Base-by-base conservation (phyloP, 2,888 invertebrate genomes). In the Catocala nupta region DNA sequence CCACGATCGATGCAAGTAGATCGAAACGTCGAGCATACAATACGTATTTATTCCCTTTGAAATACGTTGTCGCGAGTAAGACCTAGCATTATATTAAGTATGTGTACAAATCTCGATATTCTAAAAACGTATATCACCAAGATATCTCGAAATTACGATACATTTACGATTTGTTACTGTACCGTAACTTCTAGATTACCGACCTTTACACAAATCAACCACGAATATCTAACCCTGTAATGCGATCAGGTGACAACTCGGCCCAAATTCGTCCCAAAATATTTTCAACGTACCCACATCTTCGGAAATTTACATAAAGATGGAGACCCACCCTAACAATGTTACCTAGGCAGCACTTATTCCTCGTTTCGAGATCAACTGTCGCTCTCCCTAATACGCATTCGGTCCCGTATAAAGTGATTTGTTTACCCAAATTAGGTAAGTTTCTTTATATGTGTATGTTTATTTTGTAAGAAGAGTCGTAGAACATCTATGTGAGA, bases 261-360 rank as follows among this genome's bases (percentile, higher is more conserved):
- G 50, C 64, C 63, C 53, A 43, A 51, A 50, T 36, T 54, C 48
- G 44, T 45, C 25, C 44, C 49, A 61, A 65, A 78, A 75, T 72
- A 66, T 66, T 65, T 66, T 54, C 68, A 53, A 51, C 56, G 56
- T 58, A 55, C 69, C 63, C 58, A 65, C 63, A 65, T 67, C 69
- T 68, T 55, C n/a, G 59, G 13, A 59, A 65, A 81, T 84, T 84
- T 81, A 71, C 84, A 83, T 83, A 77, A 70, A 79, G 75, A 84
- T 76, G 68, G 71, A 59, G 63, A 57, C 55, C 53, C 57, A 60
- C 65, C 71, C 69, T 70, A 70, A 72, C 65, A 74, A 69, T 73
- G 70, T 75, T 70, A 73, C 71, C 65, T 71, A 67, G 74, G 63
- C 55, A 64, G 70, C 63, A 67, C 67, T 75, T 75, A 80, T 71